Evolutionary conservation across 2,113 vertebrate species (phyloP).

Genomic region (Seriola quinqueradiata): DNA sequence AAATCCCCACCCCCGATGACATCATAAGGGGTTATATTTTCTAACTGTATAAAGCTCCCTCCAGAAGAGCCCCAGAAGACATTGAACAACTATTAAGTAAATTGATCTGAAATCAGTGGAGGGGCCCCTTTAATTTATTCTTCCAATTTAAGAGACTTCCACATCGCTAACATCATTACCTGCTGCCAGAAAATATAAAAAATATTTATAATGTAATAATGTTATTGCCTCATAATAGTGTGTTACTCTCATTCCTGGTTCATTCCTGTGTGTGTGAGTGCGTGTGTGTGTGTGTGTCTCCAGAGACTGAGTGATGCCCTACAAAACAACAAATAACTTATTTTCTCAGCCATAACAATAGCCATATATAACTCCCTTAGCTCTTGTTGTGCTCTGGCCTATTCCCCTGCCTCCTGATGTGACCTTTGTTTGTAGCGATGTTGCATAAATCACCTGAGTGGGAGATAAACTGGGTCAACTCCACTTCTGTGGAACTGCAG

Average conservation of each 20-base stretch:
- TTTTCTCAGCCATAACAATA: constrained; percentile 48
- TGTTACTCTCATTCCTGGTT: not conserved
- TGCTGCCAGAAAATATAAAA: not conserved
- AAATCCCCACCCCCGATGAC: not conserved
- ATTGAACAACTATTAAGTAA: not conserved
- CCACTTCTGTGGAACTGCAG: constrained; percentile 58
- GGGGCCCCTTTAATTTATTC: not conserved
- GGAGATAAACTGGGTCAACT: constrained; percentile 82
- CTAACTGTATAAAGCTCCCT: not conserved
- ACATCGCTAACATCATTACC: constrained; percentile 1
- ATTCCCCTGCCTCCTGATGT: constrained; percentile 58
- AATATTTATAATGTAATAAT: constrained; percentile 5
- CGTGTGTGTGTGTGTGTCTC: constrained; percentile 2
- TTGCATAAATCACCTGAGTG: constrained; percentile 82
- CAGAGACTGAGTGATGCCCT: constrained; percentile 46
- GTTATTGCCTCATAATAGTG: not conserved
- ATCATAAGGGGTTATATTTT: not conserved
- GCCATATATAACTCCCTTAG: constrained; percentile 59
- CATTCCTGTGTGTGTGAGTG: not conserved
- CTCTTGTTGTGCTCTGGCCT: constrained; percentile 52
- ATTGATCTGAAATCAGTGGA: not conserved
- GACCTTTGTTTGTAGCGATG: constrained; percentile 80
- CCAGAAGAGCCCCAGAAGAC: not conserved
- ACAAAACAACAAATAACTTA: constrained; percentile 56
- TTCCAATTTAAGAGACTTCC: not conserved